phyloP scores from a whole-genome alignment of 2,113 vertebrate species.

The Clarias gariepinus region DNA sequence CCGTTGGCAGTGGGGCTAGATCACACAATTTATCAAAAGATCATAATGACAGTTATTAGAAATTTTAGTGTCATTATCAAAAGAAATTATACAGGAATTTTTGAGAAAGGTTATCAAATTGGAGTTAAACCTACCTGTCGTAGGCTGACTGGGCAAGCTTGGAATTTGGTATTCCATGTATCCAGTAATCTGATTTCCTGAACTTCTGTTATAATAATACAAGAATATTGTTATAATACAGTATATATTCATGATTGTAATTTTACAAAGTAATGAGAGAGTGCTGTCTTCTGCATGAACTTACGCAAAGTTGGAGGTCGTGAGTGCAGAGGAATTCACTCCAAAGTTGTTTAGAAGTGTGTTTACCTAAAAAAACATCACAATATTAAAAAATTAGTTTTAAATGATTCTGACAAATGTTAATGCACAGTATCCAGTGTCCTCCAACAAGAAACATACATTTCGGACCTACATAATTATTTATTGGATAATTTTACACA shows the following conservation, averaged over 20 bases:
- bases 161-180: constrained; percentile 3
- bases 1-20: no score
- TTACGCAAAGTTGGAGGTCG: constrained; percentile 18
- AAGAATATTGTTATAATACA: background rate
- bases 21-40: no score
- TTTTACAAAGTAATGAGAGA: background rate
- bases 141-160: background rate
- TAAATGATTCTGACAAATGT: background rate
- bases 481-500: background rate
- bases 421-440: background rate
- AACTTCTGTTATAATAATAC: background rate
- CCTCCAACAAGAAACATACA: background rate
- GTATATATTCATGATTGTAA: background rate
- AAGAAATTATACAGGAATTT: no score
- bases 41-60: no score
- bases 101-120: background rate
- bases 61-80: no score
- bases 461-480: background rate
- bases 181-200: background rate
- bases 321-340: background rate
- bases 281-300: background rate
- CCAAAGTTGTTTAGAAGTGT: background rate
- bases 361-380: constrained; percentile 23
- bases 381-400: no score
- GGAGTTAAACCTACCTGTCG: background rate